A percentile compares a stretch with the other conserved stretches of the same genome.
phyloP scores from a whole-genome alignment of 64 coral and sea anemone species.

The Actinia equina region DNA sequence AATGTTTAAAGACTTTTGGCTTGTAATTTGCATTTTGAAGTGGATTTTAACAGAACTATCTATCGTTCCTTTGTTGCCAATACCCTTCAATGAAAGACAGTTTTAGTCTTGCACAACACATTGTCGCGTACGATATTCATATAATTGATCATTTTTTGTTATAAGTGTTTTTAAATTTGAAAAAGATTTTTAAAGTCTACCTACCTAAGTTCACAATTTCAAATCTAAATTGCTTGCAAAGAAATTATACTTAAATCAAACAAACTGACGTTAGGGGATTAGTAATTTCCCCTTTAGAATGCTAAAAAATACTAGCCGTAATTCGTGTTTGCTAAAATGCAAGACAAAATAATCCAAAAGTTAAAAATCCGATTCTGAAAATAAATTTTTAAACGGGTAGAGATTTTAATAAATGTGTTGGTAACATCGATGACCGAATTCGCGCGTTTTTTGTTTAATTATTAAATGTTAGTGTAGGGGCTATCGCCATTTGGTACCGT shows the following conservation, averaged over 20 bases:
- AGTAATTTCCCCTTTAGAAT: background rate
- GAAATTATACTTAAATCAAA: background rate
- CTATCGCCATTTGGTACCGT: background rate
- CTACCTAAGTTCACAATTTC: too few relatives aligned
- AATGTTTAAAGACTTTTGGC: background rate
- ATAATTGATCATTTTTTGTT: background rate
- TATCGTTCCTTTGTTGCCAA: background rate
- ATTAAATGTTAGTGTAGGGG: background rate
- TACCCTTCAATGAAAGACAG: background rate
- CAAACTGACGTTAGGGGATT: background rate
- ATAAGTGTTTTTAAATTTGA: background rate
- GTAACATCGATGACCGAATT: background rate
- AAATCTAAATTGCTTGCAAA: background rate
- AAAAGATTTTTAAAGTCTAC: background rate
- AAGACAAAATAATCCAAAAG: background rate
- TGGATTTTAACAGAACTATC: background rate
- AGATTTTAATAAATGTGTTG: background rate
- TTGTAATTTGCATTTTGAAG: slow-evolving; percentile 4
- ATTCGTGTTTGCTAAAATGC: background rate
- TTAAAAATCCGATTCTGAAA: background rate
- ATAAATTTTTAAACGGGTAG: background rate
- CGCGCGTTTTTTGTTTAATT: background rate
- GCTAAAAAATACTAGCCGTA: background rate
- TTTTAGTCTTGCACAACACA: background rate
- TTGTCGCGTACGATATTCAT: background rate